Conservation (phyloP, 2,113 vertebrate genomes). For the Diadophis punctatus region DNA sequence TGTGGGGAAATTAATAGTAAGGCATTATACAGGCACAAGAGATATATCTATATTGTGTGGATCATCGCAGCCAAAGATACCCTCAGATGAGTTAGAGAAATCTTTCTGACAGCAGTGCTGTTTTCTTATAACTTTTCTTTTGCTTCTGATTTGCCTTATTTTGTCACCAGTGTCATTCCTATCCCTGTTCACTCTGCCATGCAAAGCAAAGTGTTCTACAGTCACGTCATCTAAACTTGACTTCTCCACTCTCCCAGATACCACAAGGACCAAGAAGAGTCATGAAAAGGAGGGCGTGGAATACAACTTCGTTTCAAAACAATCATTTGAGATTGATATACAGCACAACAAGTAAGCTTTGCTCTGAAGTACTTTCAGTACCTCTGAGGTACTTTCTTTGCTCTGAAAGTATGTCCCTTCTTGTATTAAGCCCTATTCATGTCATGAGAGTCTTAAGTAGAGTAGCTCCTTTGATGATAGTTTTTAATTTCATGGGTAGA, state of each 20-base stretch:
- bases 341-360: slow-evolving; percentile 82
- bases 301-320: slow-evolving; percentile 90
- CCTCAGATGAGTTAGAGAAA: not conserved
- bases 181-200: not conserved
- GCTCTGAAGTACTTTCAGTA: not conserved
- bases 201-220: not conserved
- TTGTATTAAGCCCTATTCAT: not conserved
- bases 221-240: not conserved
- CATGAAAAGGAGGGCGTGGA: slow-evolving; percentile 91
- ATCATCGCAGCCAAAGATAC: not conserved
- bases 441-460: not conserved
- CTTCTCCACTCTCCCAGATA: slow-evolving; percentile 71
- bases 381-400: too few species aligned
- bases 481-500: not conserved
- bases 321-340: slow-evolving; percentile 84
- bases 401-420: not conserved
- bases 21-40: not conserved
- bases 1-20: not conserved
- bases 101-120: not conserved
- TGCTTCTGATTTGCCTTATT: not conserved
- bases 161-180: not conserved
- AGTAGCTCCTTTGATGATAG: not conserved
- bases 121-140: not conserved
- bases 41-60: not conserved
- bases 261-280: slow-evolving; percentile 83